These are phyloP conservation scores for Callimorpha dominula DNA, from an alignment of 2,888 invertebrate genomes.

Conservation along the genomic window DNA sequence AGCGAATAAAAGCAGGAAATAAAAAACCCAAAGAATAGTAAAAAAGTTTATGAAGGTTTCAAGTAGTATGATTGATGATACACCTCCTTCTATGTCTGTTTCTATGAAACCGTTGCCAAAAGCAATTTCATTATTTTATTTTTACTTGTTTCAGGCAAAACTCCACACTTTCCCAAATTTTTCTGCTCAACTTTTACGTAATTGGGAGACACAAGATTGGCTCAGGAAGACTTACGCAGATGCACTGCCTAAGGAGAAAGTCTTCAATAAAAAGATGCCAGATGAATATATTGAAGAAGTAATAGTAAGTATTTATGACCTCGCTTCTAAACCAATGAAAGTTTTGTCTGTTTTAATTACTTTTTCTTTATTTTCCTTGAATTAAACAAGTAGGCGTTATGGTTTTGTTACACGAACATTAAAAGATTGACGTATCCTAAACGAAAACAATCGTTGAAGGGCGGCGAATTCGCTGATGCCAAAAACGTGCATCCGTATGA, in stretches of 20 bases:
- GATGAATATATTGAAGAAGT: constrained; percentile 65
- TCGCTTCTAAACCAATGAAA: too few relatives aligned
- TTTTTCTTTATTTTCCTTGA: background rate
- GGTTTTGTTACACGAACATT: constrained; percentile 47
- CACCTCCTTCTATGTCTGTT: background rate
- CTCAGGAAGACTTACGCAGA: constrained; percentile 63
- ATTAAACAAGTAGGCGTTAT: constrained; percentile 4
- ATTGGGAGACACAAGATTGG: constrained; percentile 70
- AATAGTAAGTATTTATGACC: constrained; percentile 64
- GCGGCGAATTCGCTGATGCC: constrained; percentile 82
- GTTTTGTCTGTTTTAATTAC: too few relatives aligned
- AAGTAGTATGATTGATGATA: background rate
- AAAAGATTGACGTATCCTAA: constrained; percentile 62
- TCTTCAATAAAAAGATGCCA: constrained; percentile 60
- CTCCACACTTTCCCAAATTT: constrained; percentile 67
- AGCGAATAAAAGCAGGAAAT: background rate
- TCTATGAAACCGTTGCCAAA: background rate
- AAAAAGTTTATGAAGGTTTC: background rate
- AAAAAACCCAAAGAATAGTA: background rate
- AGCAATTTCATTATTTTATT: background rate
- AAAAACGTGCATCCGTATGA: constrained; percentile 85
- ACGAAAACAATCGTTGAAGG: constrained; percentile 73
- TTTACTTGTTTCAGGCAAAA: constrained; percentile 74
- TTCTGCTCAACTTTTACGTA: constrained; percentile 58
- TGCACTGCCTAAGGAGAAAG: constrained; percentile 71